Evolutionary conservation across 2,888 invertebrate species (phyloP).

Genomic region (Drosophila histrio): DNA sequence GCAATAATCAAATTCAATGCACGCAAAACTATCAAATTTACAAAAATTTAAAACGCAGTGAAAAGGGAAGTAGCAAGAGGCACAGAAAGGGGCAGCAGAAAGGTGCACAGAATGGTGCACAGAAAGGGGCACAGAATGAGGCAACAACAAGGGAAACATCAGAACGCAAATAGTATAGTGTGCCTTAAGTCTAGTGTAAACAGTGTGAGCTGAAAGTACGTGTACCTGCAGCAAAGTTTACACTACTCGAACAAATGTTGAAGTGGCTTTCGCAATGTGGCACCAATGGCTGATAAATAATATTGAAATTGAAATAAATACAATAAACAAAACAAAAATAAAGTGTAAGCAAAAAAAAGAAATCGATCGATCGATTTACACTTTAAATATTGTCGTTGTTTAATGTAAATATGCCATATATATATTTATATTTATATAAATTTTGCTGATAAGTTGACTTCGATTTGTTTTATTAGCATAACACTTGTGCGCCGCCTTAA

Average conservation of each 20-base stretch:
- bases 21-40: slow-evolving; percentile 26
- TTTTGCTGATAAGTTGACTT: slow-evolving; percentile 55
- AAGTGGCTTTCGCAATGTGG: slow-evolving; percentile 58
- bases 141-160: too few species aligned
- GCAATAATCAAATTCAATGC: background rate
- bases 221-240: slow-evolving; percentile 32
- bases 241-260: slow-evolving; percentile 28
- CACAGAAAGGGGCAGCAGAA: too few species aligned
- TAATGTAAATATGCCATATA: slow-evolving; percentile 63
- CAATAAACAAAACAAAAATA: slow-evolving; percentile 60
- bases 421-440: slow-evolving; percentile 18
- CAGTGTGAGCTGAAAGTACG: slow-evolving; percentile 19
- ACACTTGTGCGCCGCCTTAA: slow-evolving; percentile 69
- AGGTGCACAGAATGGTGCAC: too few species aligned
- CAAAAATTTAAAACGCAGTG: background rate
- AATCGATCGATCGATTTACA: slow-evolving; percentile 75
- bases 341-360: slow-evolving; percentile 33
- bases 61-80: too few species aligned
- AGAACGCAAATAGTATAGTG: slow-evolving; percentile 1
- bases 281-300: slow-evolving; percentile 56
- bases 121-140: too few species aligned
- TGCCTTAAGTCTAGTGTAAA: slow-evolving; percentile 38
- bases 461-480: slow-evolving; percentile 81
- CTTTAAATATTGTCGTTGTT: slow-evolving; percentile 61
- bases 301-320: slow-evolving; percentile 77